Evolutionary conservation across 2,797 vertebrate species (phyloP).

Genomic region (Myotis findleyi): DNA sequence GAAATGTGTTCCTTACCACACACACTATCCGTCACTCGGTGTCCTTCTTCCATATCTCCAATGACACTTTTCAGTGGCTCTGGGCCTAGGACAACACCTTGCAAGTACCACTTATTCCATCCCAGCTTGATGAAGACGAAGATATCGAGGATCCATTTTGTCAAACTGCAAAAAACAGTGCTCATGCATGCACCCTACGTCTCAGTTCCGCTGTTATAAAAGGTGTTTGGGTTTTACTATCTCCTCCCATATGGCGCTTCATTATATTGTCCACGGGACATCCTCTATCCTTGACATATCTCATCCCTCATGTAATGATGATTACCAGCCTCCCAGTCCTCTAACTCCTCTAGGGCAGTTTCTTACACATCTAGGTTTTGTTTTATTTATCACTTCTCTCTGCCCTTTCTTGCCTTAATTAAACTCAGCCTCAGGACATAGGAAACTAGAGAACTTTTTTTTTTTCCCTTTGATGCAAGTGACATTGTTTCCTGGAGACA

Average conservation of each 20-base stretch:
- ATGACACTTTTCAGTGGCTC: neutral
- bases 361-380: slow-evolving; percentile 78
- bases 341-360: slow-evolving; percentile 69
- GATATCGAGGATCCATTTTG: slow-evolving; percentile 36
- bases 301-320: slow-evolving; percentile 74
- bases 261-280: slow-evolving; percentile 67
- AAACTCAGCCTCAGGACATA: slow-evolving; percentile 78
- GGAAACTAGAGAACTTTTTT: slow-evolving; percentile 74
- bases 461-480: slow-evolving; percentile 55
- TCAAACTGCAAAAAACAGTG: slow-evolving; percentile 56
- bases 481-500: slow-evolving; percentile 57
- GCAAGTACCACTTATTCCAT: neutral
- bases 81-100: slow-evolving; percentile 21
- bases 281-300: slow-evolving; percentile 63
- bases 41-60: neutral
- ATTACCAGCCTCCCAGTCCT: slow-evolving; percentile 51
- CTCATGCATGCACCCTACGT: slow-evolving; percentile 39
- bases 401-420: slow-evolving; percentile 84
- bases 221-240: slow-evolving; percentile 67
- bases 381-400: slow-evolving; percentile 81
- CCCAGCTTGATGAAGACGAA: slow-evolving; percentile 31
- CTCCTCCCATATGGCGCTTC: slow-evolving; percentile 71
- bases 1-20: slow-evolving; percentile 3
- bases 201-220: slow-evolving; percentile 62
- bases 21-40: neutral